These are phyloP conservation scores for Drosophila ustulata DNA, from an alignment of 2,888 invertebrate genomes.

Conservation along the genomic window DNA sequence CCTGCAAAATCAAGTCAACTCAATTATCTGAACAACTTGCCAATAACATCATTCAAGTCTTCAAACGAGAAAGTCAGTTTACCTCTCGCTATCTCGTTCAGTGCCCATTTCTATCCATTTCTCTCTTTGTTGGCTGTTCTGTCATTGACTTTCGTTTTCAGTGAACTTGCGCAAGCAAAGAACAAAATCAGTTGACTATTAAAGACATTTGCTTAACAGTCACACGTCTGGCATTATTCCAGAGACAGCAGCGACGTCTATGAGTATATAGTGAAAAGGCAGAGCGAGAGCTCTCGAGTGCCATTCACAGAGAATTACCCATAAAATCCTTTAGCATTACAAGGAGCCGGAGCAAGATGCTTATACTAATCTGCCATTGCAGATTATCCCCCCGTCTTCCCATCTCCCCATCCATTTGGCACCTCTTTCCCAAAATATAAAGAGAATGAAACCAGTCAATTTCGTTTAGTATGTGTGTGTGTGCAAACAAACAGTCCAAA, in stretches of 20 bases:
- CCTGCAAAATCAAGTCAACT: neutral
- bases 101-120: neutral
- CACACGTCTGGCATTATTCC: slow-evolving; percentile 53
- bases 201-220: slow-evolving; percentile 47
- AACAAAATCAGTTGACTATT: slow-evolving; percentile 30
- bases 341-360: slow-evolving; percentile 34
- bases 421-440: slow-evolving; percentile 5
- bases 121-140: neutral
- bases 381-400: slow-evolving; percentile 56
- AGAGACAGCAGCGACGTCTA: slow-evolving; percentile 9
- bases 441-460: slow-evolving; percentile 60
- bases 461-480: slow-evolving; percentile 36
- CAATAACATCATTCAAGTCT: neutral
- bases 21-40: neutral
- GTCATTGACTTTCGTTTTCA: slow-evolving; percentile 20
- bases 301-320: slow-evolving; percentile 70
- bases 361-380: slow-evolving; percentile 69
- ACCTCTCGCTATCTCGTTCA: neutral
- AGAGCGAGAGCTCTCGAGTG: slow-evolving; percentile 37
- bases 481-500: slow-evolving; percentile 59
- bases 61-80: neutral
- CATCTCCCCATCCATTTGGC: neutral
- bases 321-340: slow-evolving; percentile 75
- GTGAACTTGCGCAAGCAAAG: neutral
- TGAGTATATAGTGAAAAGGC: neutral